phyloP scores from a whole-genome alignment of 1,140 invertebrate species.

The Periplaneta americana region DNA sequence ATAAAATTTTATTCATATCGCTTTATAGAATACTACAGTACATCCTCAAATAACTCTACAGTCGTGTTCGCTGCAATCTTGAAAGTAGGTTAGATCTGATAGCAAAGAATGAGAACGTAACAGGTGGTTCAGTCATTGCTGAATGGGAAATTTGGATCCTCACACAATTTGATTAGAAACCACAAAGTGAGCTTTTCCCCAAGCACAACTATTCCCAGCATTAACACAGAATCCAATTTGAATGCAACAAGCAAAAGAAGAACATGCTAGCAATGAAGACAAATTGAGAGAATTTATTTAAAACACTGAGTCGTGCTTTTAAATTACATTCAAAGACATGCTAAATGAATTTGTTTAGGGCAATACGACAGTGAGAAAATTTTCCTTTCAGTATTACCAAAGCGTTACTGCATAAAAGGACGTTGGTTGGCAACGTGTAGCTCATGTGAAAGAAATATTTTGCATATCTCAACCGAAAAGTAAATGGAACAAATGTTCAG shows the following conservation, averaged over 20 bases:
- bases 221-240: no score
- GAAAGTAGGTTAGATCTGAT: not conserved
- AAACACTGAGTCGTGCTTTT: not conserved
- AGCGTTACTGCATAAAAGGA: not conserved
- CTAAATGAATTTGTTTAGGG: not conserved
- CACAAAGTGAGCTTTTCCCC: not conserved
- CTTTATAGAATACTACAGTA: not conserved
- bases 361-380: not conserved
- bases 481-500: no score
- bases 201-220: not conserved
- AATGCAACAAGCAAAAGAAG: no score
- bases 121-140: not conserved
- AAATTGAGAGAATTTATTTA: not conserved
- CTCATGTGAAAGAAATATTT: no score
- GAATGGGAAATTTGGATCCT: not conserved
- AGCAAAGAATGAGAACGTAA: not conserved
- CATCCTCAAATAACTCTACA: no score
- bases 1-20: not conserved
- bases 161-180: not conserved
- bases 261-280: no score
- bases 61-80: not conserved
- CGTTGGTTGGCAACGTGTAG: no score
- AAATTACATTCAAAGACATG: not conserved
- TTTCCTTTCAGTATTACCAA: not conserved
- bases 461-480: no score